These are phyloP conservation scores for Limnodromus scolopaceus DNA, from an alignment of 2,797 vertebrate genomes.

Conservation along the genomic window DNA sequence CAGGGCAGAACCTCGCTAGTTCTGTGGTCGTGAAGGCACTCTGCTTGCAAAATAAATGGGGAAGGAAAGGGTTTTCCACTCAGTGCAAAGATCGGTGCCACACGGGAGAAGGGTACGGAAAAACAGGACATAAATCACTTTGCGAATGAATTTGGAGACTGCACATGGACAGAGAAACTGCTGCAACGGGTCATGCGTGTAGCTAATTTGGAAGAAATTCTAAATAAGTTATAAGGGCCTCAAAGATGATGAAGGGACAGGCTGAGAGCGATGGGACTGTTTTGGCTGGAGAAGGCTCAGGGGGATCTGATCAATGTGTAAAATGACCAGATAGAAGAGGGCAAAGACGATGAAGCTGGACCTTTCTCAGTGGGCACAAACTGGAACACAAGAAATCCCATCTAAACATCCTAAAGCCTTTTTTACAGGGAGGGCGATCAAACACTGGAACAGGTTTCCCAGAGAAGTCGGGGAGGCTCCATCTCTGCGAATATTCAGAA, in stretches of 20 bases:
- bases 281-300: not conserved
- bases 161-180: not conserved
- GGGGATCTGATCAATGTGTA: too few relatives aligned
- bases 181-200: not conserved
- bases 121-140: not conserved
- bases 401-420: not conserved
- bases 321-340: not conserved
- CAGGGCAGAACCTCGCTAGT: not conserved
- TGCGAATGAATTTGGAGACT: not conserved
- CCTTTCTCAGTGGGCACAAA: not conserved
- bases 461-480: not conserved
- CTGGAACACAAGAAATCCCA: not conserved
- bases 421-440: not conserved
- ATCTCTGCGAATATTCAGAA: not conserved
- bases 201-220: not conserved
- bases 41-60: not conserved
- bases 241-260: not conserved
- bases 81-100: not conserved
- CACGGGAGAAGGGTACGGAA: not conserved
- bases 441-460: not conserved
- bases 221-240: not conserved
- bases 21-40: conserved; percentile 15
- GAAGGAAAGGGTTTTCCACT: not conserved
- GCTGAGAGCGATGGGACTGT: not conserved
- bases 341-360: not conserved